Evolutionary conservation across 2,888 invertebrate species (phyloP), one percentile per base, ranked within the genome.

Genomic region (Cheilosia pagana): DNA sequence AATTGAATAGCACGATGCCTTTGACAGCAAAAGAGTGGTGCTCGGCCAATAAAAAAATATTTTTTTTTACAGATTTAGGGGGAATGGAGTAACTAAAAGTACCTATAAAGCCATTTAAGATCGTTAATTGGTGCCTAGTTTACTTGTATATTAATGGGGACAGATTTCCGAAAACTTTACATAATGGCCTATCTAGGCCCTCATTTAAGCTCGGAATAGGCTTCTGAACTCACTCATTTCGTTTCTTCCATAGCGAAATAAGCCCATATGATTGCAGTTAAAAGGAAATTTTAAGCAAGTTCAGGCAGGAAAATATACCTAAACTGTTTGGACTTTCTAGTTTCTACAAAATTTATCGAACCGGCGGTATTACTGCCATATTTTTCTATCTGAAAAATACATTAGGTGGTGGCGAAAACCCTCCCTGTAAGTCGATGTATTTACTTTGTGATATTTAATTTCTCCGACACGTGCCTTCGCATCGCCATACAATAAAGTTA

Each of bases 321-420:
- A 1, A 31, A 45, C 16, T 31, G 19, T 63, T 72, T 71, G 10
- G 75, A 63, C 59, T 76, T 65, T 75, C 43, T 53, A 63, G 59
- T 76, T 65, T 68, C 43, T 53, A 43, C 48, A 35, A 63, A 57
- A 43, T 57, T 72, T 50, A 68, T 78, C n/a, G 39, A 59, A 31
- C 50, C 43, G 52, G 71, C 55, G 72, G 62, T 23, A 35, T 55
- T 57, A 62, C 43, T 19, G 19, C 19, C 8, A 35, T 62, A 39
- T 19, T 14, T 19, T 53, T 45, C 45, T 21, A 43, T 21, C 16
- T 43, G 23, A 25, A 72, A 72, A 63, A 65, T 28, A 43, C 53
- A 12, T 62, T 62, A 76, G 41, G 52, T 60, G 57, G 3, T 12
- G 35, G 4, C 35, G 21, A 41, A 8, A 1, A 12, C 10, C 10